These are phyloP conservation scores for Melanchra persicariae DNA, from an alignment of 2,888 invertebrate genomes.

Conservation along the genomic window DNA sequence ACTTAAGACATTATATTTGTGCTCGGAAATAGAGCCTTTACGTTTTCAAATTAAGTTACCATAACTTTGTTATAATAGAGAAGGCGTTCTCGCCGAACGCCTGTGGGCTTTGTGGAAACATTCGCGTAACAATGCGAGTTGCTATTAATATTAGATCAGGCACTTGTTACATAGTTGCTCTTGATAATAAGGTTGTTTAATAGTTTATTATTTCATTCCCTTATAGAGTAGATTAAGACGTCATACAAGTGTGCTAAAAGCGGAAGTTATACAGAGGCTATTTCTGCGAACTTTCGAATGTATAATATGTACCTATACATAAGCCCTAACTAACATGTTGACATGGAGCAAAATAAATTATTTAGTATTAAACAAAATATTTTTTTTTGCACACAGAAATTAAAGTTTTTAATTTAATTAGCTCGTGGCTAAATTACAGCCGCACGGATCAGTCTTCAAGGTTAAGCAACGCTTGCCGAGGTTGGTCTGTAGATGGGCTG, in stretches of 20 bases:
- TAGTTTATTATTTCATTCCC: slow-evolving; percentile 24
- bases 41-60: slow-evolving; percentile 8
- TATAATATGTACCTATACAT: no score
- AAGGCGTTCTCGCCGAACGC: slow-evolving; percentile 42
- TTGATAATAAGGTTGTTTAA: slow-evolving; percentile 1
- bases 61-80: slow-evolving; percentile 9
- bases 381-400: no score
- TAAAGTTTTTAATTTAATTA: no score
- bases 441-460: no score
- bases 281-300: no score
- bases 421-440: no score
- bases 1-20: background rate
- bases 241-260: background rate
- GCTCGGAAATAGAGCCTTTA: background rate
- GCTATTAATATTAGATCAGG: slow-evolving; percentile 59
- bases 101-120: slow-evolving; percentile 46
- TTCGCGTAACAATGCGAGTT: slow-evolving; percentile 33
- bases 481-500: no score
- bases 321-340: no score
- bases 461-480: no score
- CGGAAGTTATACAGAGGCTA: background rate
- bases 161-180: slow-evolving; percentile 26
- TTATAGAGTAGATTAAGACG: background rate
- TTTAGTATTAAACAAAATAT: no score
- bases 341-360: no score